Base-by-base conservation (phyloP, 2,888 invertebrate genomes). In the Drosophila stalkeri region DNA sequence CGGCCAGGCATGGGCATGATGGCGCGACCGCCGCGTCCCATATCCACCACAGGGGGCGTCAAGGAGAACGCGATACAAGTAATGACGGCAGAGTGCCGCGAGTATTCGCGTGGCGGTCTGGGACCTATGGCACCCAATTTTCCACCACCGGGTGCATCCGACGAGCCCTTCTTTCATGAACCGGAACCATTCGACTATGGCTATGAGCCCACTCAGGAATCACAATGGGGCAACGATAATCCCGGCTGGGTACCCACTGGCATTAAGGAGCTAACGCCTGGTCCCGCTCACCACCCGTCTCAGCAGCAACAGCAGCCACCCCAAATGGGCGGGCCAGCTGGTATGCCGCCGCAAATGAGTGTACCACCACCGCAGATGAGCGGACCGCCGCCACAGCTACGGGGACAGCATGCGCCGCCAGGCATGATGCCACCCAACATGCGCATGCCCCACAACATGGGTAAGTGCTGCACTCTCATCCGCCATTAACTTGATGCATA, bases 51-150 rank as follows among this genome's bases (percentile, higher is more conserved):
- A 9, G 82, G 80, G 0, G 81, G 88, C 2, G 82, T 85, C 16
- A 94, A 95, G 93, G 97, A 97, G 93, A 98, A 97, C 88, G 96
- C 97, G 18, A 98, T 98, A 90, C 97, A 97, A 94, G 97, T 98
- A 52, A 97, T 98, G 97, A 97, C 98, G 12, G 97, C 97, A 2
- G 98, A 98, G 92, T 95, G 97, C 66, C 94, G 97, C 71, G 97
- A 97, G 92, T 98, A 97, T 92, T 97, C 96, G 49, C 94, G 96
- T 11, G 90, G 92, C 0, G 95, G 95, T 68, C 94, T 94, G 11
- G 91, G 86, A 2, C 95, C 89, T 41, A 89, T 92, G 86, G 92
- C 91, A 77, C 87, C 93, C 75, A 90, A 94, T 92, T 91, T 94
- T 89, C 82, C 94, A 84, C 85, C 83, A 2, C 92, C 91, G 2